Conservation (phyloP, 2,113 vertebrate genomes). For the Myrmecobius fasciatus region DNA sequence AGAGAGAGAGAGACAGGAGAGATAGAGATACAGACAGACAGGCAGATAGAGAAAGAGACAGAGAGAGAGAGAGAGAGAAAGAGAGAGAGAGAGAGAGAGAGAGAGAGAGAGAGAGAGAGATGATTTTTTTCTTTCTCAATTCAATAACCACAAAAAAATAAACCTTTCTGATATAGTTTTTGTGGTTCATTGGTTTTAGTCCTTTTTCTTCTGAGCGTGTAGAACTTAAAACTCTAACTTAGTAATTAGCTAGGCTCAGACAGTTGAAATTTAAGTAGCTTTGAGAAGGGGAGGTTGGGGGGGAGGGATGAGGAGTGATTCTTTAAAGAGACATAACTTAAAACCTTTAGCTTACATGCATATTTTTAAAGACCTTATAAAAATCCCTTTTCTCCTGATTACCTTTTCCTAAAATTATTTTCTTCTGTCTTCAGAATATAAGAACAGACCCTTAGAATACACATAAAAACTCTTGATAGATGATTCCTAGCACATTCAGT, state of each 20-base stretch:
- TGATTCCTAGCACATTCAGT: conserved; percentile 32
- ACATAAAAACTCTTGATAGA: conserved; percentile 49
- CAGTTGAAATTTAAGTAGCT: conserved; percentile 58
- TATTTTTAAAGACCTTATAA: conserved; percentile 48
- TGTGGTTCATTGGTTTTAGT: conserved; percentile 77
- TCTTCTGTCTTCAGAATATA: conserved; percentile 15
- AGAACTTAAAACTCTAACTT: conserved; percentile 55
- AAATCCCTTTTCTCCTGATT: background rate
- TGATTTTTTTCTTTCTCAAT: conserved; percentile 76
- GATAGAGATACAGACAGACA: background rate
- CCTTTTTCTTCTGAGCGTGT: conserved; percentile 53
- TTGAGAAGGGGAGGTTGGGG: conserved; percentile 36
- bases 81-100: too few species aligned
- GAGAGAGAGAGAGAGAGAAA: background rate
- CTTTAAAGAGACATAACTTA: conserved; percentile 66
- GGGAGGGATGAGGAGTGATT: background rate
- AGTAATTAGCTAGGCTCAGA: conserved; percentile 71
- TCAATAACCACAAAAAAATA: conserved; percentile 78
- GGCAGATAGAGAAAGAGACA: too few species aligned
- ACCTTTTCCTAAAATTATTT: background rate
- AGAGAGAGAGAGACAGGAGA: too few species aligned
- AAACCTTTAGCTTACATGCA: conserved; percentile 48
- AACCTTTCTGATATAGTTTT: conserved; percentile 80
- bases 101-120: background rate
- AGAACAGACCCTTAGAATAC: conserved; percentile 29